phyloP scores from a whole-genome alignment of 2,113 vertebrate species.

The Psittacula cyanocephala region DNA sequence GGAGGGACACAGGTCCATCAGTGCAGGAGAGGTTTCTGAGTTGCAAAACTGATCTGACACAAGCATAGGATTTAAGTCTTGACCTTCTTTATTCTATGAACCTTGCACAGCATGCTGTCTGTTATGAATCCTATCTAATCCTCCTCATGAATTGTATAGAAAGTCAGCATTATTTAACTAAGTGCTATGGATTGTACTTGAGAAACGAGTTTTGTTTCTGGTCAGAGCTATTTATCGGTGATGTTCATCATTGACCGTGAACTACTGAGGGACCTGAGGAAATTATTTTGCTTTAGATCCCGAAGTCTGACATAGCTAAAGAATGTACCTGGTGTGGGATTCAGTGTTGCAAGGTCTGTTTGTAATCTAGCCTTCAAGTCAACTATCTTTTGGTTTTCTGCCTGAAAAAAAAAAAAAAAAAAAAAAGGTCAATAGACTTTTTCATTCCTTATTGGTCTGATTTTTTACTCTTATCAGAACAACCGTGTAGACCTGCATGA shows the following conservation, averaged over 20 bases:
- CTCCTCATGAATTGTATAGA: background rate
- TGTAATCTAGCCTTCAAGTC: background rate
- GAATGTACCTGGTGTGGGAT: rapidly evolving
- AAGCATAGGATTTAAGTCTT: constrained; percentile 21
- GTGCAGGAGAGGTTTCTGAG: background rate
- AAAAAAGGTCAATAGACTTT: background rate
- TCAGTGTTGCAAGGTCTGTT: background rate
- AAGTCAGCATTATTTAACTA: background rate
- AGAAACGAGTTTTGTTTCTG: background rate
- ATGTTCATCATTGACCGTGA: background rate
- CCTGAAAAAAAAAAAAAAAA: background rate
- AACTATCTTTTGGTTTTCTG: background rate
- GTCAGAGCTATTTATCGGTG: background rate
- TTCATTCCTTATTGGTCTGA: background rate
- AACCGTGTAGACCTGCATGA: background rate
- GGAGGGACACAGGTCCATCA: background rate
- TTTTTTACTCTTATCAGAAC: background rate
- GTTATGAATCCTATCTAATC: constrained; percentile 42
- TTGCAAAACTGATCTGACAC: background rate
- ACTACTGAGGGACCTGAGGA: background rate
- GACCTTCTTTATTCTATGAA: constrained; percentile 11
- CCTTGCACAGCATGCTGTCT: background rate
- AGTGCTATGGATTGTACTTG: background rate
- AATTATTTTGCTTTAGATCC: background rate
- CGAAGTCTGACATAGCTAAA: background rate